Base-by-base conservation (phyloP, 2,797 vertebrate genomes). In the Hoplostethus atlanticus region DNA sequence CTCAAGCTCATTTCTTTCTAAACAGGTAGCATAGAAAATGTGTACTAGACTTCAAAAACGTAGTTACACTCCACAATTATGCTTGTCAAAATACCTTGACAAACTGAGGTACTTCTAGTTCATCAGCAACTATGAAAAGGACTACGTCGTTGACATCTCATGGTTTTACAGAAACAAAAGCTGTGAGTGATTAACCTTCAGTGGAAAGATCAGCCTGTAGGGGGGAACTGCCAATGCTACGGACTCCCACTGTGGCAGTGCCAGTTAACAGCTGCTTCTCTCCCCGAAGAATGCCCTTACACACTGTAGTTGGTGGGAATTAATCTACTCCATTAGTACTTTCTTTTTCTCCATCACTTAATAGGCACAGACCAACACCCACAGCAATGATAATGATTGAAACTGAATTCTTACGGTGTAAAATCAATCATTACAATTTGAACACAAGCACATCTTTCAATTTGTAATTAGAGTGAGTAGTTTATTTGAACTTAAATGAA, bases 151-250 rank as follows among this genome's bases (percentile, higher is more conserved):
- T 79, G 63, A 75, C 72, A 79, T 68, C 17, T 72, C 73, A 84
- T 66, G 58, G 56, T 80, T 84, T 51, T 46, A 68, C 66, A 73
- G 71, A 88, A 73, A 83, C 81, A 83, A 83, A 83, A 81, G 80
- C 64, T 51, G 80, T 80, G 79, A 92, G 89, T 92, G 90, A 95
- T 95, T 95, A 95, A 95, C 95, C 94, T 95, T 95, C 92, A 93
- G 82, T 79, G 83, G 83, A 94, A 94, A 94, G 91, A 94, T 93
- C 92, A 94, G 86, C 88, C 77, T 83, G 84, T 86, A 88, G 88
- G 93, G 94, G 92, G 90, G 91, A 72, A 57, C 86, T 77, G 87
- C 86, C 86, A 90, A 87, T 83, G 85, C 80, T 64, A 83, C 79
- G 84, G 89, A 87, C 83, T 87, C 93, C 91, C 71, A 84, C 91